phyloP scores from a whole-genome alignment of 2,888 invertebrate species.

The Pecten maximus region DNA sequence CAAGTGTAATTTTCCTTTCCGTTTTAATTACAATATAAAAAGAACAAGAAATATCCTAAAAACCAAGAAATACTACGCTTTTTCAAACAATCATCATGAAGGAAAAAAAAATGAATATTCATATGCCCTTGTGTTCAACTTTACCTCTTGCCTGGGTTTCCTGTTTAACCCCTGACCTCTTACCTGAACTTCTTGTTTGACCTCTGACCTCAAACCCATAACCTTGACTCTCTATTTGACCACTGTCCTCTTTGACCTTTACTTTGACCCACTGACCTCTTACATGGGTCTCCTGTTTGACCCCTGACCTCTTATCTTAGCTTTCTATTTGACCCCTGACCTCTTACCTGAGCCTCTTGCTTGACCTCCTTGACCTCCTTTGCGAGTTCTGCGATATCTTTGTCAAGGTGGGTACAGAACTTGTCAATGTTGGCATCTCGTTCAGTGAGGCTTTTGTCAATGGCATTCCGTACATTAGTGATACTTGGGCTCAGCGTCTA shows the following conservation, averaged over 20 bases:
- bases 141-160: too few relatives aligned
- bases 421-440: constrained; percentile 87
- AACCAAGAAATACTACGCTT: too few relatives aligned
- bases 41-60: too few relatives aligned
- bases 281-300: background rate
- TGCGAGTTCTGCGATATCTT: constrained; percentile 89
- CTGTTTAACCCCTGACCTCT: background rate
- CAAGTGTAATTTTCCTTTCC: too few relatives aligned
- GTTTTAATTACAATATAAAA: too few relatives aligned
- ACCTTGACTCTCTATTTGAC: constrained; percentile 89
- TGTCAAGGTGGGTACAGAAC: constrained; percentile 89
- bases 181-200: background rate
- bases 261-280: too few relatives aligned
- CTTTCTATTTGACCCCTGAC: background rate
- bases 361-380: constrained; percentile 89
- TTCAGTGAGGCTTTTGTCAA: constrained; percentile 89
- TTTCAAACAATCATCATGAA: too few relatives aligned
- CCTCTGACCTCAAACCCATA: constrained; percentile 83
- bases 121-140: too few relatives aligned
- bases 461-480: constrained; percentile 86
- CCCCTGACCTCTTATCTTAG: background rate
- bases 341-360: constrained; percentile 87
- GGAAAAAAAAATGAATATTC: too few relatives aligned
- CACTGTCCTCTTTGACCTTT: constrained; percentile 89
- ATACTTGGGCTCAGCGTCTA: constrained; percentile 81